A percentile compares a stretch with the other conserved stretches of the same genome.
phyloP scores from a whole-genome alignment of 2,113 vertebrate species.

The Grantiella picta region DNA sequence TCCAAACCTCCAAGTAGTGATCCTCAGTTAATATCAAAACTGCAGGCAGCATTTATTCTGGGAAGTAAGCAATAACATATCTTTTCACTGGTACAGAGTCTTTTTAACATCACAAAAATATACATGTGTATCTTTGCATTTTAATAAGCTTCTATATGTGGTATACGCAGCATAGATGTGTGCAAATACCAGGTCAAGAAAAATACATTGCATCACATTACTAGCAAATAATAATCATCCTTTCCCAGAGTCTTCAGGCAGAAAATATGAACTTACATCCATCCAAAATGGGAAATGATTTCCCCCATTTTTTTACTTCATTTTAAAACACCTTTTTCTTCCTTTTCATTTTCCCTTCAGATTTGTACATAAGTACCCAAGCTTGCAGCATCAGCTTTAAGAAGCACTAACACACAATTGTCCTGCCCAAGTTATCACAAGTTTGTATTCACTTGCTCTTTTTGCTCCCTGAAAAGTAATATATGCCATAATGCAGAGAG shows the following conservation, averaged over 20 bases:
- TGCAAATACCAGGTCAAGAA: neutral
- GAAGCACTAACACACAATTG: neutral
- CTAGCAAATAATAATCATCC: neutral
- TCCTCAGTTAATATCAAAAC: neutral
- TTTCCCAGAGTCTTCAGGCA: neutral
- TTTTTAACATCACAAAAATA: neutral
- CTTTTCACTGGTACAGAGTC: neutral
- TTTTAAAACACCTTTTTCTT: neutral
- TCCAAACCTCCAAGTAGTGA: neutral
- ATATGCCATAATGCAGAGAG: neutral
- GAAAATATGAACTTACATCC: neutral
- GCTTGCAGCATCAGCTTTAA: neutral
- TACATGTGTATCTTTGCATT: neutral
- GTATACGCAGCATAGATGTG: neutral
- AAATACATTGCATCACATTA: neutral
- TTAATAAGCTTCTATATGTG: neutral
- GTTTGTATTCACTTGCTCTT: neutral
- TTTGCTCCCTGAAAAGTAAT: neutral
- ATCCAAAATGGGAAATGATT: neutral
- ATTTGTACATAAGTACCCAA: neutral
- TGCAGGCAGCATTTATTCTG: neutral
- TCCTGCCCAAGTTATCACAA: neutral
- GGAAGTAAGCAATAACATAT: neutral
- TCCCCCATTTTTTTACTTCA: rapidly evolving
- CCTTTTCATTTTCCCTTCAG: neutral